Base-by-base conservation (phyloP, 2,797 vertebrate genomes). In the Sebastes wilsoni region DNA sequence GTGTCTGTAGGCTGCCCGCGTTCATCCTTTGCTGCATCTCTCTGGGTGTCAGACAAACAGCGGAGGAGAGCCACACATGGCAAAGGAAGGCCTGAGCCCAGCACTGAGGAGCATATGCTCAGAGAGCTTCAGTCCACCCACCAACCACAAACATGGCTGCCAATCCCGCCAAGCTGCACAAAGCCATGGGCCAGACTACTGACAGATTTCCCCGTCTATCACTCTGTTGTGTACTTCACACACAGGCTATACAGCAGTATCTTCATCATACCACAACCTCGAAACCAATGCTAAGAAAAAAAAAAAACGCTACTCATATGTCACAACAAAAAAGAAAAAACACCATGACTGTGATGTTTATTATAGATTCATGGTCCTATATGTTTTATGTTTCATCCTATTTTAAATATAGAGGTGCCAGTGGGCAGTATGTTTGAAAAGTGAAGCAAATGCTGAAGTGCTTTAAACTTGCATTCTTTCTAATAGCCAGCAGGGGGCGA, bases 51-150 rank as follows among this genome's bases (percentile, higher is more conserved):
- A 88, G 89, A 90, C 89, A 79, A 68, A 84, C 89, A 79, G 85
- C 87, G 76, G 82, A 74, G 86, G 69, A 80, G 81, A 75, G 78
- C 72, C 89, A 88, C 88, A 84, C 87, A 90, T 84, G 79, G 82
- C 82, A 71, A 72, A 78, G 66, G 69, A 70, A 84, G 70, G 77
- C 66, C 71, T 22, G 25, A 79, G 81, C 74, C 64, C 76, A 60
- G 78, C 20, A 18, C 85, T 23, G 66, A 80, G 77, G 34, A 89
- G 65, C 92, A 92, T 93, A 94, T 93, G 94, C 66, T 87, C 74
- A 55, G 27, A 55, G 27, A 62, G 68, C 79, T 64, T 66, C 62
- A 74, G 64, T 58, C 20, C 65, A 8, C 55, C 14, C 58, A 28
- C 65, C 30, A 65, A 68, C 58, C 54, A 30, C 52, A 66, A 22